phyloP scores from a whole-genome alignment of 2,797 vertebrate species.

The Cheirogaleus major region DNA sequence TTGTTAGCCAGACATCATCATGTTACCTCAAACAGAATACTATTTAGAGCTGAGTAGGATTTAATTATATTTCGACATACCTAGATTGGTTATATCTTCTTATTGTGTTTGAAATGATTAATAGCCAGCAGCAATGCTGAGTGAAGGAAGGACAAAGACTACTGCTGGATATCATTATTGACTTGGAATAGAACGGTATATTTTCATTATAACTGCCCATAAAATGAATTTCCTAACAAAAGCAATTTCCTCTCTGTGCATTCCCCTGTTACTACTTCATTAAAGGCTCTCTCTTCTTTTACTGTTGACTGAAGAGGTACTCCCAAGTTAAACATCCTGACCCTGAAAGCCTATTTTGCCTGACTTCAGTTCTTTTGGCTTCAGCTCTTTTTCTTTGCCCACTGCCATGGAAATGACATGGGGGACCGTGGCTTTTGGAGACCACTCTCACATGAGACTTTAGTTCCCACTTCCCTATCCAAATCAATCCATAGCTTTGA shows the following conservation, averaged over 20 bases:
- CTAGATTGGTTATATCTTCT: conserved; percentile 42
- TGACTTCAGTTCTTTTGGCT: background rate
- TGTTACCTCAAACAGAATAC: conserved; percentile 41
- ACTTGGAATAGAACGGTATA: conserved; percentile 17
- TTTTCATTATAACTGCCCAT: conserved; percentile 47
- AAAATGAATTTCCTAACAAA: conserved; percentile 41
- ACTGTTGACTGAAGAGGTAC: background rate
- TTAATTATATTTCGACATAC: conserved; percentile 64
- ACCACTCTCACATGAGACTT: background rate
- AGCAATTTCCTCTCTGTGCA: background rate
- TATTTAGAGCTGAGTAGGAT: conserved; percentile 13
- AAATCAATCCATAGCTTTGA: background rate
- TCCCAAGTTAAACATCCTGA: background rate
- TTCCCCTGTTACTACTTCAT: background rate
- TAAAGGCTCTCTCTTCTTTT: background rate
- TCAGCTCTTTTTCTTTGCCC: background rate
- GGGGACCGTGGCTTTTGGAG: background rate
- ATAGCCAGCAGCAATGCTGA: conserved; percentile 48
- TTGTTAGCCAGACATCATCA: conserved; percentile 37
- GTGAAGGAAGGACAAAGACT: conserved; percentile 12
- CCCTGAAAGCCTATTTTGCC: background rate
- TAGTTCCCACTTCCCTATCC: background rate
- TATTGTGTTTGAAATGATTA: conserved; percentile 63
- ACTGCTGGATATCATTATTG: conserved; percentile 34
- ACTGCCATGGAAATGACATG: background rate